phyloP scores from a whole-genome alignment of 35 echinoderm and acorn worm species.

The Anneissia japonica region DNA sequence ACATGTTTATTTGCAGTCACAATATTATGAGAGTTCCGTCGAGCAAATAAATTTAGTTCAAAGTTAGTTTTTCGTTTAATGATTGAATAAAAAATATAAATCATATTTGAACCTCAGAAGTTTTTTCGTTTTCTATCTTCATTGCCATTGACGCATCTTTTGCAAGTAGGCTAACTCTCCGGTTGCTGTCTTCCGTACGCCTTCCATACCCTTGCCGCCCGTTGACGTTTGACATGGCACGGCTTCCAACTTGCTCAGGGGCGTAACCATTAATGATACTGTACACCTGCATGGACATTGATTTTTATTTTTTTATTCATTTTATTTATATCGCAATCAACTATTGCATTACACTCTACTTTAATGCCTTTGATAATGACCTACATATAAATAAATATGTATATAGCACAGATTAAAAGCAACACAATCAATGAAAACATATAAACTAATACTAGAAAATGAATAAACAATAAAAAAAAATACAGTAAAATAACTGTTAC shows the following conservation, averaged over 20 bases:
- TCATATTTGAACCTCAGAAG: not conserved
- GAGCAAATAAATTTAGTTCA: no score
- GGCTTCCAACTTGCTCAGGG: constrained; percentile 85
- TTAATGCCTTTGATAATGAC: not conserved
- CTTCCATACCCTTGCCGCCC: constrained; percentile 16
- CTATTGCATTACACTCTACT: not conserved
- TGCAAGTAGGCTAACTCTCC: not conserved
- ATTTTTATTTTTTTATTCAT: not conserved
- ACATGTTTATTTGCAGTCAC: no score
- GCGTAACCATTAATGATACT: constrained; percentile 95
- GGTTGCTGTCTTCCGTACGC: not conserved
- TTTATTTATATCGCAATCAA: not conserved
- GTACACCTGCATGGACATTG: constrained; percentile 44
- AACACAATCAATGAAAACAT: not conserved
- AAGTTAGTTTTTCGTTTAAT: no score
- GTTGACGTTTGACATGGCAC: constrained; percentile 94
- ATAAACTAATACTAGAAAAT: not conserved
- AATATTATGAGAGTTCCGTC: no score
- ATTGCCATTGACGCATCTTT: not conserved
- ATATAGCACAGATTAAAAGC: not conserved
- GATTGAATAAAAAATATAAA: no score
- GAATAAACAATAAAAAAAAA: not conserved
- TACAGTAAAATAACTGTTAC: no score
- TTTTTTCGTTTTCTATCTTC: not conserved
- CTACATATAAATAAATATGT: not conserved